Evolutionary conservation across 37 sponge, comb jelly and placozoan genomes (phyloP).

Genomic region (Aplysina aerophoba): DNA sequence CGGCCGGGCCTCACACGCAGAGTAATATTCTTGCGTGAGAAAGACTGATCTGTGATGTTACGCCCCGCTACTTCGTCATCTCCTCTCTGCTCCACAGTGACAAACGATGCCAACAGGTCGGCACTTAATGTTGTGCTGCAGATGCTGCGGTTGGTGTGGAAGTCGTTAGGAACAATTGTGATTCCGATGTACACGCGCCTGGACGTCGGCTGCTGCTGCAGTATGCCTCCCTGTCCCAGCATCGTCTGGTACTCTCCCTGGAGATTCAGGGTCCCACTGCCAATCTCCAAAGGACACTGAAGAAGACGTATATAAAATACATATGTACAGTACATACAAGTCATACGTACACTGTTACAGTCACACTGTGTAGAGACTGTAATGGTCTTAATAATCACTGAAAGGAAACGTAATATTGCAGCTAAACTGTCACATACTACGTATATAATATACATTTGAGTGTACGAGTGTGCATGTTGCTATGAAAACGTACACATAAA

Average conservation of each 20-base stretch:
- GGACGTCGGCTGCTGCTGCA: slow-evolving; percentile 3
- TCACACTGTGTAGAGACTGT: neutral
- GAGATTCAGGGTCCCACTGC: neutral
- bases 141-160: too few species aligned
- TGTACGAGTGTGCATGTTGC: too few species aligned
- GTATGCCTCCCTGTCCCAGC: neutral
- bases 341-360: neutral
- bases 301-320: neutral
- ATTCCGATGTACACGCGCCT: too few species aligned
- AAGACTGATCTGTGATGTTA: neutral
- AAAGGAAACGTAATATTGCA: too few species aligned
- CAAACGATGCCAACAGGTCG: neutral
- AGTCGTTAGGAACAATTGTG: too few species aligned
- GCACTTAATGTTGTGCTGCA: too few species aligned
- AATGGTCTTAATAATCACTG: too few species aligned
- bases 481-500: too few species aligned
- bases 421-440: too few species aligned
- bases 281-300: slow-evolving; percentile 8
- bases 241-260: slow-evolving; percentile 29
- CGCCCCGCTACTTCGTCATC: too few species aligned
- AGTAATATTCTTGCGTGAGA: neutral
- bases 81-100: neutral
- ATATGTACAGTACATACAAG: too few species aligned
- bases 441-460: too few species aligned
- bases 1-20: neutral